Conservation (phyloP, 2,113 vertebrate genomes). For the Cynoglossus semilaevis region DNA sequence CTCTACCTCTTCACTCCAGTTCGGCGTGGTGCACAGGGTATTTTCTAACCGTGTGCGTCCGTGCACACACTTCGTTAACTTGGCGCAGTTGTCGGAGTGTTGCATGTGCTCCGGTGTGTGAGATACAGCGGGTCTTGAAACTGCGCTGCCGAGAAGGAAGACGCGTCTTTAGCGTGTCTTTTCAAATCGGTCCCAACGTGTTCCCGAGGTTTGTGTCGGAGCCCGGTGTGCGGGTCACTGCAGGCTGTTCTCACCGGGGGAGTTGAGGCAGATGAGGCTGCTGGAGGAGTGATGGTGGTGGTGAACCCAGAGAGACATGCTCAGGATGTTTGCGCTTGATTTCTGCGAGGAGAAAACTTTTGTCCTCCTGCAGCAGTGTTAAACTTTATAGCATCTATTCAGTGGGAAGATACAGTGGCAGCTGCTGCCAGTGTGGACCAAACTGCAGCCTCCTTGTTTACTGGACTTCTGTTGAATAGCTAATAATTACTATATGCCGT, state of each 20-base stretch:
- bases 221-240: neutral
- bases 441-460: neutral
- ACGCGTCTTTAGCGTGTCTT: neutral
- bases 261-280: slow-evolving; percentile 19
- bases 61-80: slow-evolving; percentile 11
- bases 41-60: neutral
- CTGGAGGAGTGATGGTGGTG: neutral
- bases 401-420: slow-evolving; percentile 14
- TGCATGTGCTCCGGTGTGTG: neutral
- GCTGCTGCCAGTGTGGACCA: slow-evolving; percentile 3
- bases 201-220: neutral
- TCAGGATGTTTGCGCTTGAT: neutral
- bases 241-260: slow-evolving; percentile 8
- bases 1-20: slow-evolving; percentile 18
- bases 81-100: neutral
- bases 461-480: neutral
- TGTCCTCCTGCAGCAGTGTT: slow-evolving; percentile 38
- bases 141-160: neutral
- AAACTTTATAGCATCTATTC: slow-evolving; percentile 57
- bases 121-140: neutral
- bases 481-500: neutral
- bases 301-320: neutral
- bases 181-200: neutral
- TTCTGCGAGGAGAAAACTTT: slow-evolving; percentile 46
- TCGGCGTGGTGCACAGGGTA: slow-evolving; percentile 1